Conservation (phyloP, 2,888 invertebrate genomes). For the Phengaris alcon region DNA sequence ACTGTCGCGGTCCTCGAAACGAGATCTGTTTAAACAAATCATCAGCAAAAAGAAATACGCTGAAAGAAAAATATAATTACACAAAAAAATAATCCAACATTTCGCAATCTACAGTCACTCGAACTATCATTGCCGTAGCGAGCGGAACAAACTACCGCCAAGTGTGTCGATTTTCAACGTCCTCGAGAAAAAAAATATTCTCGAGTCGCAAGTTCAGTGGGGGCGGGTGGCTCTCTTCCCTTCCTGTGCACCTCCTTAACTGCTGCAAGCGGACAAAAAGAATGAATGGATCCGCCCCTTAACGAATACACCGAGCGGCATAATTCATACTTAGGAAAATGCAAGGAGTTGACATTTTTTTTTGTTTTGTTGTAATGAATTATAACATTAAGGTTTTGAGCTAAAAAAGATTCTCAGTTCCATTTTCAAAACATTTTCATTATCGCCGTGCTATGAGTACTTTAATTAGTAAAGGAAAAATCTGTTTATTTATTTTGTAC, state of each 20-base stretch:
- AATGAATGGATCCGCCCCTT: slow-evolving; percentile 79
- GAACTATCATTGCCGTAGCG: slow-evolving; percentile 69
- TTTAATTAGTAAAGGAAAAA: slow-evolving; percentile 28
- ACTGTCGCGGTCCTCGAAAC: slow-evolving; percentile 30
- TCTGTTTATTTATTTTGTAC: slow-evolving; percentile 26
- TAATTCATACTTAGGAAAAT: slow-evolving; percentile 78
- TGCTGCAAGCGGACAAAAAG: slow-evolving; percentile 76
- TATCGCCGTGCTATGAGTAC: slow-evolving; percentile 26
- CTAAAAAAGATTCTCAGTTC: slow-evolving; percentile 23
- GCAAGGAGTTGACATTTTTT: slow-evolving; percentile 72
- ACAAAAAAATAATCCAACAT: slow-evolving; percentile 49
- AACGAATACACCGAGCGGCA: slow-evolving; percentile 79
- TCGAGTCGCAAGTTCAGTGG: slow-evolving; percentile 73
- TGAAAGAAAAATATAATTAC: slow-evolving; percentile 52
- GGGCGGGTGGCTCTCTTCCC: slow-evolving; percentile 50
- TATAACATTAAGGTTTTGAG: slow-evolving; percentile 27
- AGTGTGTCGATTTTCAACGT: slow-evolving; percentile 77
- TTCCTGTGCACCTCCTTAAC: slow-evolving; percentile 73
- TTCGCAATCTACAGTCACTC: slow-evolving; percentile 62
- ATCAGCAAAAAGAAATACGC: slow-evolving; percentile 41
- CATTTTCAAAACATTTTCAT: slow-evolving; percentile 28
- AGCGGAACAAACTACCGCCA: slow-evolving; percentile 74
- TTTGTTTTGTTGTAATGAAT: slow-evolving; percentile 41
- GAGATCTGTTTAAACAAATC: slow-evolving; percentile 33
- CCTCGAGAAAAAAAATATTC: slow-evolving; percentile 76